Evolutionary conservation across 2,113 vertebrate species (phyloP).

Genomic region (Erinaceus europaeus): DNA sequence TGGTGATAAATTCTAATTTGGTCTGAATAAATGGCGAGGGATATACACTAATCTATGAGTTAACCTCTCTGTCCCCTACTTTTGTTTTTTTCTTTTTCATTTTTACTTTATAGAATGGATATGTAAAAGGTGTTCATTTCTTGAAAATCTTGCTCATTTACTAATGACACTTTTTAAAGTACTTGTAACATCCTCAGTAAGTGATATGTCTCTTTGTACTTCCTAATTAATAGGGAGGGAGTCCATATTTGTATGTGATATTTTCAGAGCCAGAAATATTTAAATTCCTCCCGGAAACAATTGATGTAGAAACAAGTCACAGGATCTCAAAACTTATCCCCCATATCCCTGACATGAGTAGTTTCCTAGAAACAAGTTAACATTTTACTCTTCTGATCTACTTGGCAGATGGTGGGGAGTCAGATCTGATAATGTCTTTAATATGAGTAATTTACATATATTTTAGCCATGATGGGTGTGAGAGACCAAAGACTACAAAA

Average conservation of each 20-base stretch:
- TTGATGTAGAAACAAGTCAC: neutral
- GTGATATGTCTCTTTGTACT: neutral
- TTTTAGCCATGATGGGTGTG: neutral
- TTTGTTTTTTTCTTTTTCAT: neutral
- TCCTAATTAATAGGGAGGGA: neutral
- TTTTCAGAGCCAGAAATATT: constrained; percentile 20
- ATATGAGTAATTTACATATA: neutral
- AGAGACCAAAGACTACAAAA: neutral
- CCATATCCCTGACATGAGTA: neutral
- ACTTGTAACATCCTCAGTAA: neutral
- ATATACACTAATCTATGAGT: no score
- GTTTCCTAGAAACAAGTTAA: neutral
- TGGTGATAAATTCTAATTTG: no score
- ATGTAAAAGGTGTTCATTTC: neutral
- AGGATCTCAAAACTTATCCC: neutral
- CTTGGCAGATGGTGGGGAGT: neutral
- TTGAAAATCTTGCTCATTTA: neutral
- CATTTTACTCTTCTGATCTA: neutral
- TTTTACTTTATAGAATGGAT: neutral
- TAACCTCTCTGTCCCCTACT: no score
- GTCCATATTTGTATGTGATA: neutral
- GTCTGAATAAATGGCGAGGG: no score
- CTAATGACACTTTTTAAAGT: neutral
- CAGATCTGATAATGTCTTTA: neutral
- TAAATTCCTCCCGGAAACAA: neutral